These are phyloP conservation scores for Aphis craccivora DNA, from an alignment of 1,140 invertebrate species.

Conservation along the genomic window DNA sequence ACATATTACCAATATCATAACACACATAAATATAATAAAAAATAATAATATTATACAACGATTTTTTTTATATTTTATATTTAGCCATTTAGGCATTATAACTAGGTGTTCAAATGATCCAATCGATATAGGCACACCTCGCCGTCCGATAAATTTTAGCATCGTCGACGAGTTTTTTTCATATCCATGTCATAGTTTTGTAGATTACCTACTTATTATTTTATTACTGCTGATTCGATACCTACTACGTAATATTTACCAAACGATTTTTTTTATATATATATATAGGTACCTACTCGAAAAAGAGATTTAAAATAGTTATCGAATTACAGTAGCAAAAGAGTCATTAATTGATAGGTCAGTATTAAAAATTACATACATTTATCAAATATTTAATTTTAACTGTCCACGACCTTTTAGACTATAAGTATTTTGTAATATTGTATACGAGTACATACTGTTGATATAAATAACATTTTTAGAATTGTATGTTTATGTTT, in stretches of 20 bases:
- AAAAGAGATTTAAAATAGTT: neutral
- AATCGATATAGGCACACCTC: neutral
- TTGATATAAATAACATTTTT: too few relatives aligned
- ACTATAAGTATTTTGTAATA: too few relatives aligned
- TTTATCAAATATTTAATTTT: neutral
- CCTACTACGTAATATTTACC: neutral
- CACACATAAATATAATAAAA: neutral
- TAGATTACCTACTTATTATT: neutral
- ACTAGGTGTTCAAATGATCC: neutral
- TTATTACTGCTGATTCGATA: neutral
- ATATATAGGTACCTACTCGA: neutral
- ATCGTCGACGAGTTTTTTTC: neutral
- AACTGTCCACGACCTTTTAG: neutral
- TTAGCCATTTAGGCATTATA: neutral
- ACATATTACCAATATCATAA: neutral
- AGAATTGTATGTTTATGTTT: too few relatives aligned
- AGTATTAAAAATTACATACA: neutral
- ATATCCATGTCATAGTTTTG: neutral
- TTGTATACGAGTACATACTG: too few relatives aligned
- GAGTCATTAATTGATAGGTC: neutral
- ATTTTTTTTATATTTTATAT: neutral
- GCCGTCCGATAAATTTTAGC: neutral
- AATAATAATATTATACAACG: neutral
- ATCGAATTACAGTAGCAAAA: neutral
- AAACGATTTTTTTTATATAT: neutral